phyloP scores from a whole-genome alignment of 2,888 invertebrate species.

The Tineola bisselliella region DNA sequence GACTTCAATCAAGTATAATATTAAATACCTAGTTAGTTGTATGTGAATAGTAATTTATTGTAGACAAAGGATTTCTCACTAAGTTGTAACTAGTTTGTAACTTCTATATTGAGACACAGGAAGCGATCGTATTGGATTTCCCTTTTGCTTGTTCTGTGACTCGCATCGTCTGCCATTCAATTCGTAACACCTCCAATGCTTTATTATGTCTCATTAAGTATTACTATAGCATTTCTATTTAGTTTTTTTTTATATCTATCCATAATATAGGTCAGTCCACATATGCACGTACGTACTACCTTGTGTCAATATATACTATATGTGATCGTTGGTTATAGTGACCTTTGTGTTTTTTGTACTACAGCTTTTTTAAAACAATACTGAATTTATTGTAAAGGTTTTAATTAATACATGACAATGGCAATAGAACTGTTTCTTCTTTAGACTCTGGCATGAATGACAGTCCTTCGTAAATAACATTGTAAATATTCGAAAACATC shows the following conservation, averaged over 20 bases:
- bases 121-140: conserved; percentile 5
- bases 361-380: too few species aligned
- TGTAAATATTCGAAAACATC: background rate
- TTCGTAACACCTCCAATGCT: background rate
- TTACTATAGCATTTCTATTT: background rate
- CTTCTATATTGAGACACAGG: background rate
- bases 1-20: too few species aligned
- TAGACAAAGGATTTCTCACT: background rate
- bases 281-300: too few species aligned
- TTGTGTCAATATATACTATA: too few species aligned
- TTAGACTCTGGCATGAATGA: too few species aligned
- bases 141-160: background rate
- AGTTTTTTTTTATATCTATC: background rate
- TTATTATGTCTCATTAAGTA: background rate
- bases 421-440: too few species aligned
- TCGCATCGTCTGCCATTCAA: background rate
- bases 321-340: too few species aligned
- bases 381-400: too few species aligned
- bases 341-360: too few species aligned
- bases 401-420: too few species aligned
- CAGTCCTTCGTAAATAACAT: background rate
- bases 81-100: conserved; percentile 6
- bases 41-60: background rate
- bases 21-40: background rate
- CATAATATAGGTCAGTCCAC: background rate